phyloP scores from a whole-genome alignment of 2,797 vertebrate genomes.

The Myripristis jacobus region DNA sequence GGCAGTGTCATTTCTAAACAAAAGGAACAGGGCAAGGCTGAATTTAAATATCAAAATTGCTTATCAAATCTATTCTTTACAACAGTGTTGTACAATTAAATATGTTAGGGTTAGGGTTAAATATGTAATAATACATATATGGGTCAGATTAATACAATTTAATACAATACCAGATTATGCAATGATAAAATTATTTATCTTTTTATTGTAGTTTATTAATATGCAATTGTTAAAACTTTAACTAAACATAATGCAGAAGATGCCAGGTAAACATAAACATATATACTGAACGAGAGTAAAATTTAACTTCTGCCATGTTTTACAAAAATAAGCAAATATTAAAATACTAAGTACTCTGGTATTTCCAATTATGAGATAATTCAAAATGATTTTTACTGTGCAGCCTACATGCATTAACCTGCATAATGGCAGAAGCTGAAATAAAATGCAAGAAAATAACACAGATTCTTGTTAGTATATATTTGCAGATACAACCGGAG shows the following conservation, averaged over 20 bases:
- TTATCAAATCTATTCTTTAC: background rate
- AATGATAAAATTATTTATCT: background rate
- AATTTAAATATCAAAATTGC: background rate
- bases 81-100: constrained; percentile 2
- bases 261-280: too few species aligned
- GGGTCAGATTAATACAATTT: background rate
- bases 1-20: constrained; percentile 16
- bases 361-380: background rate
- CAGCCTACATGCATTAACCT: constrained; percentile 1
- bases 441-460: background rate
- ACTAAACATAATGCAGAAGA: background rate
- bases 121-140: background rate
- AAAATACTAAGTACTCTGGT: background rate
- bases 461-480: background rate
- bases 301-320: background rate
- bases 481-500: background rate
- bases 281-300: background rate
- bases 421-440: background rate
- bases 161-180: too few species aligned
- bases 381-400: constrained; percentile 11
- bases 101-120: too few species aligned
- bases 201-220: background rate
- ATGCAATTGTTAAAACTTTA: background rate
- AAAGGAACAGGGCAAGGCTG: background rate
- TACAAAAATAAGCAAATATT: background rate